Evolutionary conservation across 2,888 invertebrate genomes (phyloP).

Genomic region (Mycalesis mineus): DNA sequence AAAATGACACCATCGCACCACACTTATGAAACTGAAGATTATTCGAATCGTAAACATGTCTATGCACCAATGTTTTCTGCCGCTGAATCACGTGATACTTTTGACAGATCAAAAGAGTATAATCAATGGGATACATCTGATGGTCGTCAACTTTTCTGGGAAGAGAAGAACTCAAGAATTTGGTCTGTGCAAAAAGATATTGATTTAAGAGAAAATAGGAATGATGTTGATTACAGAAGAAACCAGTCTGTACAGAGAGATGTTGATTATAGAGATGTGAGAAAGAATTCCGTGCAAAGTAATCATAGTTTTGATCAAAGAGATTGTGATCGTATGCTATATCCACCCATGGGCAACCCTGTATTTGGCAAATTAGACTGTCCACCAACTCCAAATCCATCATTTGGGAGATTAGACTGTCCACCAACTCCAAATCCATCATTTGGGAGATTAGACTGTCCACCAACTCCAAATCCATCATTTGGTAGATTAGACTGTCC

Average conservation of each 20-base stretch:
- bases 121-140: constrained; percentile 17
- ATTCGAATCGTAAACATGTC: constrained; percentile 47
- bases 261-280: constrained; percentile 30
- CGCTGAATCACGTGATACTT: constrained; percentile 39
- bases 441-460: constrained; percentile 33
- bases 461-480: constrained; percentile 36
- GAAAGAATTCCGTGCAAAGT: constrained; percentile 24
- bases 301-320: neutral
- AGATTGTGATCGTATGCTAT: constrained; percentile 24
- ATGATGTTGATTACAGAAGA: constrained; percentile 32
- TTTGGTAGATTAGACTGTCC: constrained; percentile 35
- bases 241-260: constrained; percentile 29
- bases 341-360: constrained; percentile 4
- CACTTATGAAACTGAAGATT: constrained; percentile 47
- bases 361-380: constrained; percentile 33
- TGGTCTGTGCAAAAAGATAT: constrained; percentile 31
- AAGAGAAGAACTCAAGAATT: constrained; percentile 31
- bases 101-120: constrained; percentile 33
- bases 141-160: constrained; percentile 24
- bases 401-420: constrained; percentile 34
- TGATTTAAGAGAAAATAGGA: constrained; percentile 30
- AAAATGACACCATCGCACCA: constrained; percentile 45
- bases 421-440: constrained; percentile 37
- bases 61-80: constrained; percentile 52
- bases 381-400: constrained; percentile 37